These are phyloP conservation scores for Lymantria dispar DNA, from an alignment of 2,888 invertebrate species.

Conservation along the genomic window DNA sequence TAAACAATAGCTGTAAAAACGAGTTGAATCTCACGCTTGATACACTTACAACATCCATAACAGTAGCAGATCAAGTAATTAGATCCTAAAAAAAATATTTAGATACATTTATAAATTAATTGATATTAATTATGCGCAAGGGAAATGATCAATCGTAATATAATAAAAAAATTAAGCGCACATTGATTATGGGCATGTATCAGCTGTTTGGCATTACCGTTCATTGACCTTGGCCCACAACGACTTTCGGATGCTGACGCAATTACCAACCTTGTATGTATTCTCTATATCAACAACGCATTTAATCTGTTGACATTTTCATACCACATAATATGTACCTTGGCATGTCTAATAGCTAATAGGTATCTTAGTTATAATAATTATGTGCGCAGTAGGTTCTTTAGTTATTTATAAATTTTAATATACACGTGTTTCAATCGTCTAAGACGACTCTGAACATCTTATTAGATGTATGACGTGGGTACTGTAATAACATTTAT, in stretches of 20 bases:
- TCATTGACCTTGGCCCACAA: slow-evolving; percentile 55
- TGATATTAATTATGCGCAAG: no score
- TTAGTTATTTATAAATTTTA: not conserved
- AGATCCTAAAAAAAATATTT: no score
- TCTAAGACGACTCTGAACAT: not conserved
- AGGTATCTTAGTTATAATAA: not conserved
- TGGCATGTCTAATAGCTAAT: not conserved
- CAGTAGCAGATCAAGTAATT: no score
- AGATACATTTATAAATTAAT: no score
- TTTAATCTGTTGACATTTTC: slow-evolving; percentile 18
- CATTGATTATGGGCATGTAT: slow-evolving; percentile 19
- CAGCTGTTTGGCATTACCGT: slow-evolving; percentile 34
- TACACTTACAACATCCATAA: not conserved
- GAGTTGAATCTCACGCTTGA: not conserved
- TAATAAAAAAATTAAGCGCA: slow-evolving; percentile 1
- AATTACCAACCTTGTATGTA: slow-evolving; percentile 43
- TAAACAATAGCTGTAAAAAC: not conserved
- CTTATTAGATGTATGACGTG: not conserved
- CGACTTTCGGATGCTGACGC: slow-evolving; percentile 47
- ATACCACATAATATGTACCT: not conserved
- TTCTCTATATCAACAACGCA: slow-evolving; percentile 25
- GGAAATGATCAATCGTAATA: no score
- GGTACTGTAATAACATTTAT: not conserved
- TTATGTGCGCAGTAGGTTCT: not conserved
- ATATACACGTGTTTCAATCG: not conserved